phyloP scores from a whole-genome alignment of 2,888 invertebrate genomes.

The Apodemia zela region DNA sequence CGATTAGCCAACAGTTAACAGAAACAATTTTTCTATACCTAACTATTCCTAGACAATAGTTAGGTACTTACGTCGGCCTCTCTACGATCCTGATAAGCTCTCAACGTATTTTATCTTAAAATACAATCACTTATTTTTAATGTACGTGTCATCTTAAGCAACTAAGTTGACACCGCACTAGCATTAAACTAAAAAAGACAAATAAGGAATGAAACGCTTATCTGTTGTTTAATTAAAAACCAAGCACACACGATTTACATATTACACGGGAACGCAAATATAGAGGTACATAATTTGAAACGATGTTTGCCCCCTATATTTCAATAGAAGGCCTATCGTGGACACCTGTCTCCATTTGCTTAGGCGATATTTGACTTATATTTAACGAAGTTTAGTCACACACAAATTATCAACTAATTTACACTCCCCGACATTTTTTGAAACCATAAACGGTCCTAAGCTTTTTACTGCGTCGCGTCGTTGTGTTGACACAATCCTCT shows the following conservation, averaged over 20 bases:
- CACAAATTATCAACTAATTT: constrained; percentile 79
- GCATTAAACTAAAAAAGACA: constrained; percentile 57
- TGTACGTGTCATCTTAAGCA: constrained; percentile 34
- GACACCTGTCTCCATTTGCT: constrained; percentile 77
- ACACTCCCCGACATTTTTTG: constrained; percentile 64
- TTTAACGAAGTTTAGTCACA: constrained; percentile 77
- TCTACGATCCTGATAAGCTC: neutral
- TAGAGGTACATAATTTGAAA: constrained; percentile 42
- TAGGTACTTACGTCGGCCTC: neutral
- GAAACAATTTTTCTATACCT: no score
- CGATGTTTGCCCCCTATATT: constrained; percentile 58
- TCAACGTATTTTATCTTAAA: neutral
- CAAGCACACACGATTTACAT: constrained; percentile 70
- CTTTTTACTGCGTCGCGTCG: constrained; percentile 50
- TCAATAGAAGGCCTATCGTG: constrained; percentile 54
- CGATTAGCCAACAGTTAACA: no score
- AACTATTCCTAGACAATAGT: no score
- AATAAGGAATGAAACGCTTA: constrained; percentile 64
- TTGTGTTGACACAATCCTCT: constrained; percentile 42
- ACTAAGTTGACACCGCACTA: constrained; percentile 48
- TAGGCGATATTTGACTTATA: constrained; percentile 71
- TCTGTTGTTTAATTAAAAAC: constrained; percentile 73
- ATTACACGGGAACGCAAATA: constrained; percentile 54
- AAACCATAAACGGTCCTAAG: constrained; percentile 55
- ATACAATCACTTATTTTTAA: constrained; percentile 10